phyloP scores from a whole-genome alignment of 2,888 invertebrate species.

The Oegoconia quadripuncta region DNA sequence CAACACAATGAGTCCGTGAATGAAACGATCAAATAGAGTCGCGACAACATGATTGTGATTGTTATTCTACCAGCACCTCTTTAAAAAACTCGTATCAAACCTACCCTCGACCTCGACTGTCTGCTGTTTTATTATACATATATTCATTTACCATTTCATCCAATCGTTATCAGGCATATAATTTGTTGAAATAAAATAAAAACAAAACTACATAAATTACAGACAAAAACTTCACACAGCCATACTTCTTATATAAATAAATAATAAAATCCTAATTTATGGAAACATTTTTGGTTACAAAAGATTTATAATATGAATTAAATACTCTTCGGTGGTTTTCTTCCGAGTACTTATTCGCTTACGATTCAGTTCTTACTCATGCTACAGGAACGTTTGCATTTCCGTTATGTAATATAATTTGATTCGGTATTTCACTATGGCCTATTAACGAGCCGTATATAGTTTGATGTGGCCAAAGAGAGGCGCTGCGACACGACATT shows the following conservation, averaged over 20 bases:
- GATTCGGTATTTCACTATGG: slow-evolving; percentile 23
- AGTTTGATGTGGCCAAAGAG: not conserved
- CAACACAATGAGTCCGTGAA: slow-evolving; percentile 22
- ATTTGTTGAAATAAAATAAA: slow-evolving; percentile 40
- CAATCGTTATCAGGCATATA: slow-evolving; percentile 22
- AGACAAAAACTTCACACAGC: slow-evolving; percentile 72
- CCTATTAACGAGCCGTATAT: slow-evolving; percentile 13
- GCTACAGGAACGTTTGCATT: slow-evolving; percentile 43
- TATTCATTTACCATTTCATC: slow-evolving; percentile 10
- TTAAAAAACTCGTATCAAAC: slow-evolving; percentile 39
- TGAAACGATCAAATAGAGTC: slow-evolving; percentile 18
- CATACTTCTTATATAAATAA: slow-evolving; percentile 73
- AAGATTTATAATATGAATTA: slow-evolving; percentile 53
- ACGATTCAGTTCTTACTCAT: slow-evolving; percentile 32
- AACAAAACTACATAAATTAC: slow-evolving; percentile 57
- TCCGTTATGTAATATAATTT: slow-evolving; percentile 21
- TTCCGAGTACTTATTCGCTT: slow-evolving; percentile 27
- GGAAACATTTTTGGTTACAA: slow-evolving; percentile 65
- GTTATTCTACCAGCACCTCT: slow-evolving; percentile 61
- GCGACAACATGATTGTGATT: slow-evolving; percentile 13
- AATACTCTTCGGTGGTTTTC: slow-evolving; percentile 46
- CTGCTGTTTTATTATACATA: slow-evolving; percentile 11
- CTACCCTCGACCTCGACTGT: slow-evolving; percentile 13
- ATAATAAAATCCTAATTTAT: slow-evolving; percentile 55
- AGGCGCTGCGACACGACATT: slow-evolving; percentile 1